These are phyloP conservation scores for Cossypha caffra DNA, from an alignment of 2,797 vertebrate genomes.

Conservation along the genomic window DNA sequence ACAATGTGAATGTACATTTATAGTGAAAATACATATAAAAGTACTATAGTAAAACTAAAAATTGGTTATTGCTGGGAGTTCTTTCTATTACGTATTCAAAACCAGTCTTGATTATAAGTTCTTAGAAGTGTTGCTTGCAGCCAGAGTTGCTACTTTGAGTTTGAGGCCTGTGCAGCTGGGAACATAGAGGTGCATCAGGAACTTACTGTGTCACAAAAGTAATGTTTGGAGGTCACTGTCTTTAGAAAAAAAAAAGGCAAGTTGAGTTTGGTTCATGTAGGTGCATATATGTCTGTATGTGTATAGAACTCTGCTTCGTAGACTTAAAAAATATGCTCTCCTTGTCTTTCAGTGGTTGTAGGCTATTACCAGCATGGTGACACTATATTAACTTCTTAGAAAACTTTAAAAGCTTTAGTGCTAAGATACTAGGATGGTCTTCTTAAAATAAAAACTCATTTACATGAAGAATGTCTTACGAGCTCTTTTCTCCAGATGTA, in stretches of 20 bases:
- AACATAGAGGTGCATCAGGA: neutral
- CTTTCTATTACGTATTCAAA: neutral
- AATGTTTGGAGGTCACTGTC: neutral
- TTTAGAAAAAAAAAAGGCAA: neutral
- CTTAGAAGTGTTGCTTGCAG: neutral
- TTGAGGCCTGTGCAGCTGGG: neutral
- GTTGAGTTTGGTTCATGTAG: neutral
- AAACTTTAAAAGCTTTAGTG: neutral
- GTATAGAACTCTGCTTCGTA: neutral
- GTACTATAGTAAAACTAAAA: neutral
- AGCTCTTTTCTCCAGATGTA: neutral
- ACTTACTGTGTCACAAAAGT: neutral
- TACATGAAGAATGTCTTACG: neutral
- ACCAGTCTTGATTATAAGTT: neutral
- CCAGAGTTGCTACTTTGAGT: neutral
- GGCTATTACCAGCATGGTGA: neutral
- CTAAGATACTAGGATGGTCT: neutral
- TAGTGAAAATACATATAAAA: neutral
- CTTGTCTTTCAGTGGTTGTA: neutral
- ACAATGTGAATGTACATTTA: neutral
- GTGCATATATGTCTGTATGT: neutral
- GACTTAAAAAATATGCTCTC: neutral
- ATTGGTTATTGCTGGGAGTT: neutral
- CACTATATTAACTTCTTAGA: neutral
- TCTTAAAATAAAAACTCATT: neutral